A percentile compares a stretch with the other conserved stretches of the same genome.
Evolutionary conservation across 1,140 invertebrate species (phyloP).

Genomic region (Drosophila albomicans): DNA sequence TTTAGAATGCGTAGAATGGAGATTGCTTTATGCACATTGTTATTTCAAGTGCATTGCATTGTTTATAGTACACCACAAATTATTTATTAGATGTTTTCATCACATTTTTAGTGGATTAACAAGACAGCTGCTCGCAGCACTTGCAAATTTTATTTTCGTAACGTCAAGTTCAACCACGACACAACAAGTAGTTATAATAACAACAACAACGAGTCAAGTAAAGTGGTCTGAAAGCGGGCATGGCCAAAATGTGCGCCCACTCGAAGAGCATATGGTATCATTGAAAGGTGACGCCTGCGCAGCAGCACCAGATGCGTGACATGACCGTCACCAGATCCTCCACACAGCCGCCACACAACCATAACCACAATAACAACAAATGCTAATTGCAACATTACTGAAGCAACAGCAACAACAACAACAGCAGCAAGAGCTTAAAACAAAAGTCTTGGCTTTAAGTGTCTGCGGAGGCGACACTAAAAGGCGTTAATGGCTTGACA

Average conservation of each 20-base stretch:
- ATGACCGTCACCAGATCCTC: constrained; percentile 57
- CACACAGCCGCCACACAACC: constrained; percentile 30
- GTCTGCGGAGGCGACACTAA: constrained; percentile 81
- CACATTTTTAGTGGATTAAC: neutral
- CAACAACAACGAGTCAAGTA: constrained; percentile 16
- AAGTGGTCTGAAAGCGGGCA: constrained; percentile 23
- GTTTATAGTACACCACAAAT: too few relatives aligned
- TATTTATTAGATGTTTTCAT: neutral
- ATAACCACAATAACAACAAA: constrained; percentile 43
- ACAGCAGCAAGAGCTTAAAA: constrained; percentile 21
- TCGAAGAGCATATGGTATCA: constrained; percentile 38
- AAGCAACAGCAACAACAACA: constrained; percentile 37
- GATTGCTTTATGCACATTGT: neutral
- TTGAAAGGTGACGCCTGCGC: constrained; percentile 71
- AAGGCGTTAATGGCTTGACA: constrained; percentile 81
- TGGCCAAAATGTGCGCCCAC: constrained; percentile 56
- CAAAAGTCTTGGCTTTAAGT: constrained; percentile 56
- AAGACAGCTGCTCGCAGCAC: neutral
- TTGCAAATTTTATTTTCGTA: neutral
- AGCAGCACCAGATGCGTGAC: constrained; percentile 56
- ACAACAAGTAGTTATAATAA: constrained; percentile 12
- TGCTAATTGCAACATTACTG: constrained; percentile 72
- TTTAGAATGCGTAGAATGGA: neutral
- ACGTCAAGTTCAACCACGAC: constrained; percentile 32
- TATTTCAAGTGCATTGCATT: too few relatives aligned